These are phyloP conservation scores for Muscina levida DNA, from an alignment of 2,888 invertebrate genomes.

Conservation along the genomic window DNA sequence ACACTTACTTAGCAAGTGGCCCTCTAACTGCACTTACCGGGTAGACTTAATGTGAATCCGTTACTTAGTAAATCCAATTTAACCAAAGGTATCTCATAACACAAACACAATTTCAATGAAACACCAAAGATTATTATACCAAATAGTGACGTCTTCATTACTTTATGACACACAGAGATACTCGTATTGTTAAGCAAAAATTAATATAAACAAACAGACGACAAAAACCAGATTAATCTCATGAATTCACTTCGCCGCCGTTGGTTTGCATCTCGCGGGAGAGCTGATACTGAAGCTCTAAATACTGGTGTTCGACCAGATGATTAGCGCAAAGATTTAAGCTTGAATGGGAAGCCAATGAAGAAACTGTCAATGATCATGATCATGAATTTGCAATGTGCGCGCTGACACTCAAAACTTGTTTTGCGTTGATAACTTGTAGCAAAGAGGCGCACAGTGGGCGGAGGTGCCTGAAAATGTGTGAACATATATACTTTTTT, in stretches of 20 bases:
- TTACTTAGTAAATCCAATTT: constrained; percentile 67
- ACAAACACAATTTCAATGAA: constrained; percentile 39
- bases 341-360: too few species aligned
- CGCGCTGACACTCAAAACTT: constrained; percentile 27
- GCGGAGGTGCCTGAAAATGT: too few species aligned
- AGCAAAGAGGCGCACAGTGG: too few species aligned
- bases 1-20: not conserved
- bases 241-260: not conserved
- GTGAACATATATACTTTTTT: too few species aligned
- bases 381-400: not conserved
- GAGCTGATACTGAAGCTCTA: too few species aligned
- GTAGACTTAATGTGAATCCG: constrained; percentile 70
- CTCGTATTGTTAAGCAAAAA: too few species aligned
- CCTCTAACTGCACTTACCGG: constrained; percentile 67
- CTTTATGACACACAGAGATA: not conserved
- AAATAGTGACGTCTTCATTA: constrained; percentile 39
- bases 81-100: constrained; percentile 70
- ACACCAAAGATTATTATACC: constrained; percentile 8
- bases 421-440: not conserved
- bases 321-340: too few species aligned
- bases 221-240: not conserved
- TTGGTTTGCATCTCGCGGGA: too few species aligned
- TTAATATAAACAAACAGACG: constrained; percentile 2
- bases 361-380: too few species aligned
- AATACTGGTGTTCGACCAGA: too few species aligned